Evolutionary conservation across 2,797 vertebrate species (phyloP), one percentile per base, ranked within the genome.

Genomic region (Lates japonicus): DNA sequence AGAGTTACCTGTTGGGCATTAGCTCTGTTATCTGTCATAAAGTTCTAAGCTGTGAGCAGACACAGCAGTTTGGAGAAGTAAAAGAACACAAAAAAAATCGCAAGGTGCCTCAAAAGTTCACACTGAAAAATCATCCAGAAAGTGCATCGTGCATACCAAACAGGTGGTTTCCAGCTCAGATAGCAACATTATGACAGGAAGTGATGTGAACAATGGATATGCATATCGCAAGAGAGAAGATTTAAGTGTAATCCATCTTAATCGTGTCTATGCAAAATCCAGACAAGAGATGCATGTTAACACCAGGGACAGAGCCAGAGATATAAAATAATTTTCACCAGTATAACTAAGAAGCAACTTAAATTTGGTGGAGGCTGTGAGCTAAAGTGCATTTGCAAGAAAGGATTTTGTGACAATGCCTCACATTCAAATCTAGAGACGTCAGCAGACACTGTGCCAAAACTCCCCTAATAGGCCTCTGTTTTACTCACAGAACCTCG

Each of bases 211-310:
- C 25, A 16, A 82, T 79, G 66, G 49, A 76, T 74, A 31, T 79
- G 77, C 70, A 79, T 59, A 54, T 35, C 61, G 63, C 61, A 49
- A 11, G n/a, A 73, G 57, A 74, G 57, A 42, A 48, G 62, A 76
- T 70, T 48, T 82, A 44, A 80, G 49, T 22, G 16, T 83, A 88
- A 92, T 87, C 83, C 83, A 61, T 79, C 74, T 78, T 80, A 81
- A 78, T 80, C 35, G 5, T 2, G 77, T 78, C 44, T 66, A 29
- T 22, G 44, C 52, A 63, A 78, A 80, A 83, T 69, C 67, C 80
- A 70, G 67, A 82, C 72, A 68, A 70, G 70, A 75, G 66, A 86
- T 57, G 49, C 65, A 61, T 54, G 68, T 75, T 70, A 80, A 81
- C 55, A 63, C 25, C 59, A 59, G 70, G 19, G 65, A 19, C 2